A percentile compares a stretch with the other conserved stretches of the same genome.
phyloP scores from a whole-genome alignment of 2,888 invertebrate species.

The Mesodorylaimus sp. region DNA sequence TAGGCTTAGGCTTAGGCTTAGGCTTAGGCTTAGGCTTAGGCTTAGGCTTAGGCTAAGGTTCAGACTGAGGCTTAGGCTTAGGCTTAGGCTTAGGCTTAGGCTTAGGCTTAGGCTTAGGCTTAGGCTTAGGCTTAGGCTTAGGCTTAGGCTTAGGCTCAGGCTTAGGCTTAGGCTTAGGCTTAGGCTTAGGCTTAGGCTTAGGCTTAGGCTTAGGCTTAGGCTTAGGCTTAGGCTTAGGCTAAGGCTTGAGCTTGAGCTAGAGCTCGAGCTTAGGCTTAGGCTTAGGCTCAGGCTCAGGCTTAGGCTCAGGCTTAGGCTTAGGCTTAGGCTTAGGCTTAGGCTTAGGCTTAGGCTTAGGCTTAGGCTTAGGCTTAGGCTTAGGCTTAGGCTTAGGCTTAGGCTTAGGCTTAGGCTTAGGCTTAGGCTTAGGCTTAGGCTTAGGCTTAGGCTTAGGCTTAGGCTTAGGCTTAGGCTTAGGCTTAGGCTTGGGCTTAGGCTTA shows the following conservation, averaged over 20 bases:
- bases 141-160: too few species aligned
- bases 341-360: neutral
- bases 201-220: constrained; percentile 9
- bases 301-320: constrained; percentile 10
- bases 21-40: too few species aligned
- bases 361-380: neutral
- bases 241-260: constrained; percentile 14
- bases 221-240: constrained; percentile 13
- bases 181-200: too few species aligned
- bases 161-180: too few species aligned
- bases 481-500: neutral
- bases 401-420: neutral
- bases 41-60: too few species aligned
- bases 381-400: neutral
- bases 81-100: too few species aligned
- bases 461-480: neutral
- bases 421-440: neutral
- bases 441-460: neutral
- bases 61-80: too few species aligned
- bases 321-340: neutral
- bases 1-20: too few species aligned
- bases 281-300: constrained; percentile 9
- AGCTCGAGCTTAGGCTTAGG: constrained; percentile 15
- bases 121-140: too few species aligned
- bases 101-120: too few species aligned